phyloP scores from a whole-genome alignment of 2,113 vertebrate genomes.

The Anguilla rostrata region DNA sequence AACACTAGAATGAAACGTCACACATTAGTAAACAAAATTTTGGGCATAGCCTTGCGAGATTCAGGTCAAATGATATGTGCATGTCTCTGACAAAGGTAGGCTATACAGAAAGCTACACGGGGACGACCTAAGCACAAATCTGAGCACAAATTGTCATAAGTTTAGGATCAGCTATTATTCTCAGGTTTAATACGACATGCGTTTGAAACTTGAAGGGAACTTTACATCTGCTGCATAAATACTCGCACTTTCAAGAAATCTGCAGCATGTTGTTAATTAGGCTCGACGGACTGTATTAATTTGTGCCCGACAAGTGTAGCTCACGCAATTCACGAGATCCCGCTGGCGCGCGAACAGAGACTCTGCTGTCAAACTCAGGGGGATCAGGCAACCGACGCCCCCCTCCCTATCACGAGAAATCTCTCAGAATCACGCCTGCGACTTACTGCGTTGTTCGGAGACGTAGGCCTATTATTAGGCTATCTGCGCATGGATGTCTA shows the following conservation, averaged over 20 bases:
- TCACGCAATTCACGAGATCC: background rate
- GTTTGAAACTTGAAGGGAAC: background rate
- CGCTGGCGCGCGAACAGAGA: background rate
- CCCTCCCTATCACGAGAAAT: background rate
- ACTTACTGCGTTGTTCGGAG: background rate
- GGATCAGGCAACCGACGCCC: background rate
- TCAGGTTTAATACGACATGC: background rate
- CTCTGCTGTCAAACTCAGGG: constrained; percentile 11
- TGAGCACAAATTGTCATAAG: background rate
- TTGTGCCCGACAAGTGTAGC: background rate
- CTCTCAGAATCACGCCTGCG: background rate
- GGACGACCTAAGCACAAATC: background rate
- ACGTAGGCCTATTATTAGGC: background rate
- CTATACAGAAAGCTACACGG: background rate
- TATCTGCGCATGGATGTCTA: background rate
- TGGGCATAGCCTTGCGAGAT: background rate
- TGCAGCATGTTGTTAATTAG: too few relatives aligned
- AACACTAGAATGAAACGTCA: background rate
- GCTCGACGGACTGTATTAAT: background rate
- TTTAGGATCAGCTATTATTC: background rate
- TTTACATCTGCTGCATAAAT: background rate
- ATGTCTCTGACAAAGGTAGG: background rate
- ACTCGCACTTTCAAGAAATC: background rate
- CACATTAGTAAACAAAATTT: background rate
- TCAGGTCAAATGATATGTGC: background rate